Evolutionary conservation across 2,113 vertebrate genomes (phyloP).

Genomic region (Tenrec ecaudatus): DNA sequence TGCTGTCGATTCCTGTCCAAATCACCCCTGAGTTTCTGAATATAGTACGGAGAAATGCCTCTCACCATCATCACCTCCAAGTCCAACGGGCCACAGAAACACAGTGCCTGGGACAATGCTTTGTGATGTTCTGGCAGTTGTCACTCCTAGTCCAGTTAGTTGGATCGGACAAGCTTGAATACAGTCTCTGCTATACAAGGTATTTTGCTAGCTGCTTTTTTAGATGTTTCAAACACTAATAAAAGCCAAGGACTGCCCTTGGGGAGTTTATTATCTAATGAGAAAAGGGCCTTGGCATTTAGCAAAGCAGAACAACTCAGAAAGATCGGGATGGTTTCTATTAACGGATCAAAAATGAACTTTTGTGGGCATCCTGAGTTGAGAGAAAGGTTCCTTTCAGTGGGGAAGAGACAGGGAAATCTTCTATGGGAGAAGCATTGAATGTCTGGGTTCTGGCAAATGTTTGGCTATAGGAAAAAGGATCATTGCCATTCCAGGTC

Average conservation of each 20-base stretch:
- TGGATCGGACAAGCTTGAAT: constrained; percentile 24
- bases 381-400: neutral
- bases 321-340: neutral
- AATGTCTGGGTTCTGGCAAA: neutral
- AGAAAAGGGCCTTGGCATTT: constrained; percentile 28
- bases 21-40: accelerated
- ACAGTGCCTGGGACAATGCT: constrained; percentile 29
- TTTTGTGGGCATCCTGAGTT: neutral
- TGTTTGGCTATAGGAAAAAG: neutral
- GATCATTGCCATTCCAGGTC: neutral
- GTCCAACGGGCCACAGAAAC: neutral
- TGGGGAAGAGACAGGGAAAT: neutral
- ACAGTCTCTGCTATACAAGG: constrained; percentile 45
- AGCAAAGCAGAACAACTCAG: constrained; percentile 54
- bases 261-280: constrained; percentile 61
- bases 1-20: neutral
- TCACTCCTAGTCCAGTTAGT: neutral
- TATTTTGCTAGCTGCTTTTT: neutral
- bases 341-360: neutral
- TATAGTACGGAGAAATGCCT: neutral
- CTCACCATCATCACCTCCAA: neutral
- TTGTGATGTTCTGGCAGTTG: neutral
- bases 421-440: neutral
- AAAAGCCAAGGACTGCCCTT: constrained; percentile 46
- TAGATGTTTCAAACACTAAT: constrained; percentile 53